phyloP scores from a whole-genome alignment of 2,888 invertebrate species.

The Silvanus unidentatus region DNA sequence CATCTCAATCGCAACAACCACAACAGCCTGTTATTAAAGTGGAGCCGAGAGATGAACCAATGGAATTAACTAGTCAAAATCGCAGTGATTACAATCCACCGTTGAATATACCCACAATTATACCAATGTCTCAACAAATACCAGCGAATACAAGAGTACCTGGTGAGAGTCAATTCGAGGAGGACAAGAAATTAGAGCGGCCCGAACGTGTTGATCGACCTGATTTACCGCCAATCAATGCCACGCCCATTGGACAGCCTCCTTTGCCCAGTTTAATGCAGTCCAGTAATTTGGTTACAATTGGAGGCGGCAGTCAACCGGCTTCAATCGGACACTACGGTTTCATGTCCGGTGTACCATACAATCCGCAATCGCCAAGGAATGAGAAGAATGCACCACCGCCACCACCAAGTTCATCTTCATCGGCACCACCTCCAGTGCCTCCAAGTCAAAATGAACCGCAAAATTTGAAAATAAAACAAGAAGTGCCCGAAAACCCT shows the following conservation, averaged over 20 bases:
- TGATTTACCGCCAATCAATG: slow-evolving; percentile 41
- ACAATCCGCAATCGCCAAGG: slow-evolving; percentile 35
- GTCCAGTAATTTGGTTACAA: slow-evolving; percentile 56
- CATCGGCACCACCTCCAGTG: slow-evolving; percentile 10
- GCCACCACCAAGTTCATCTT: slow-evolving; percentile 3
- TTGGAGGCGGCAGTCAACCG: slow-evolving; percentile 52
- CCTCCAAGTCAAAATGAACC: slow-evolving; percentile 52
- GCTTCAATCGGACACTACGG: slow-evolving; percentile 56
- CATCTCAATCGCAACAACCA: slow-evolving; percentile 13
- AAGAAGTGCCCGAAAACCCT: slow-evolving; percentile 53
- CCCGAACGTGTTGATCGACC: slow-evolving; percentile 34
- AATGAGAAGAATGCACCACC: slow-evolving; percentile 28
- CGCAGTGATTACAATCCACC: slow-evolving; percentile 30
- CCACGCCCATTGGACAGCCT: slow-evolving; percentile 48
- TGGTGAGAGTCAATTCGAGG: slow-evolving; percentile 17
- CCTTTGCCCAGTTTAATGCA: slow-evolving; percentile 54
- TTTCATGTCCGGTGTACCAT: slow-evolving; percentile 49
- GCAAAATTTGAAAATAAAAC: slow-evolving; percentile 67
- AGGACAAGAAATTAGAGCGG: slow-evolving; percentile 35
- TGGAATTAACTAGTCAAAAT: slow-evolving; percentile 40
- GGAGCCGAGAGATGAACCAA: slow-evolving; percentile 45
- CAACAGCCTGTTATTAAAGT: slow-evolving; percentile 36
- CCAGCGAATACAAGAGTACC: slow-evolving; percentile 20
- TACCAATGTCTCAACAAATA: slow-evolving; percentile 33
- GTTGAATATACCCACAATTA: slow-evolving; percentile 41